A percentile compares a stretch with the other conserved stretches of the same genome.
phyloP scores from a whole-genome alignment of 2,797 vertebrate genomes.

The Phaenicophaeus curvirostris region DNA sequence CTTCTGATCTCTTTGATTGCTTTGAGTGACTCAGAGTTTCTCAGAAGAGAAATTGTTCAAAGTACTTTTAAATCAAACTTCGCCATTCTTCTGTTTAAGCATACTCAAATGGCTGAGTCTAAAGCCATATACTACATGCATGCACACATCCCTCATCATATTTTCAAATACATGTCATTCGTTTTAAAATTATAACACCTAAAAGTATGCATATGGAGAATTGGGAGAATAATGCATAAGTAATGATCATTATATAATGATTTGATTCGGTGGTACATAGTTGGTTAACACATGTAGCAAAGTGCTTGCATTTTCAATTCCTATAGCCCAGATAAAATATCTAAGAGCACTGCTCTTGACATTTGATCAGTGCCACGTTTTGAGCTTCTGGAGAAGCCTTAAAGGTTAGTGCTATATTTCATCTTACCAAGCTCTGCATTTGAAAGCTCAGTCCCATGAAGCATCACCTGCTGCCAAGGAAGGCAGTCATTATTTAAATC shows the following conservation, averaged over 20 bases:
- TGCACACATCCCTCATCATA: not conserved
- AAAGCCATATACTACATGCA: not conserved
- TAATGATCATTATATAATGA: not conserved
- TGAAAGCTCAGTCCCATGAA: not conserved
- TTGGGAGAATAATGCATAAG: not conserved
- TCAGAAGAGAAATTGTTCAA: not conserved
- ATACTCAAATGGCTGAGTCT: not conserved
- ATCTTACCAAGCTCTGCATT: not conserved
- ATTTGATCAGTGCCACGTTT: conserved; percentile 39
- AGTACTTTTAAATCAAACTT: not conserved
- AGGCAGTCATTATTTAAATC: conserved; percentile 21
- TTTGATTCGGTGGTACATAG: not conserved
- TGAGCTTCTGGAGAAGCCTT: conserved; percentile 46
- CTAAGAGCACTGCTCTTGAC: not conserved
- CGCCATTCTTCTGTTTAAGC: not conserved
- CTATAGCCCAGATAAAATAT: not conserved
- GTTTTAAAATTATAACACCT: not conserved
- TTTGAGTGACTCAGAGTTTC: not conserved
- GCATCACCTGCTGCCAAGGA: conserved; percentile 38
- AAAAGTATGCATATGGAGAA: not conserved
- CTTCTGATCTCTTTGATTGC: not conserved
- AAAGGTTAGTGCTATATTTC: conserved; percentile 61
- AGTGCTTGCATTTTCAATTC: conserved; percentile 3
- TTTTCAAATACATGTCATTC: conserved; percentile 25
- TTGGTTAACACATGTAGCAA: not conserved